Conservation (phyloP, 1,140 invertebrate species). For the Zaprionus nigranus region DNA sequence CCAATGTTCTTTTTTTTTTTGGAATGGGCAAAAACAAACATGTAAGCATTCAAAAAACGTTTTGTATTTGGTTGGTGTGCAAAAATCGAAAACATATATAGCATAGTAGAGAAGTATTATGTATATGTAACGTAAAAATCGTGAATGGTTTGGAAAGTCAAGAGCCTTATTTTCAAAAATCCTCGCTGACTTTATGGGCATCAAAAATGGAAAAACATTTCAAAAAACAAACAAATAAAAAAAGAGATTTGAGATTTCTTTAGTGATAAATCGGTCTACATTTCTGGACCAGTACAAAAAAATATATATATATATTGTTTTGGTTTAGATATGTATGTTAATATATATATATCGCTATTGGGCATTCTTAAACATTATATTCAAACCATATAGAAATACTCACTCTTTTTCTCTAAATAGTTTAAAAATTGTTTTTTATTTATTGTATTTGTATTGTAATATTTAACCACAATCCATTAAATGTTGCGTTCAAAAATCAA, state of each 20-base stretch:
- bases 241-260: constrained; percentile 56
- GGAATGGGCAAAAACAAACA: constrained; percentile 72
- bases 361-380: constrained; percentile 79
- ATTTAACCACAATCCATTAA: constrained; percentile 81
- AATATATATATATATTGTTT: constrained; percentile 38
- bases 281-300: constrained; percentile 46
- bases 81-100: constrained; percentile 71
- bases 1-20: constrained; percentile 24
- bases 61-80: constrained; percentile 58
- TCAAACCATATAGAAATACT: constrained; percentile 80
- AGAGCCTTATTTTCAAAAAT: constrained; percentile 52
- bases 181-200: constrained; percentile 66
- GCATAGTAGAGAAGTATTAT: constrained; percentile 35
- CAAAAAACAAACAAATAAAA: constrained; percentile 77
- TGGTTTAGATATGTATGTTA: constrained; percentile 29
- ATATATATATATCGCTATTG: constrained; percentile 54
- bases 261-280: constrained; percentile 56
- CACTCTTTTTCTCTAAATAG: constrained; percentile 84
- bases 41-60: constrained; percentile 82
- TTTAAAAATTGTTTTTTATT: constrained; percentile 63
- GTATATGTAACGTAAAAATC: constrained; percentile 23
- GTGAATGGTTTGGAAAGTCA: constrained; percentile 25
- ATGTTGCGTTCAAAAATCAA: constrained; percentile 83
- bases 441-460: constrained; percentile 66
- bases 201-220: constrained; percentile 71